phyloP scores from a whole-genome alignment of 2,888 invertebrate genomes.

The Rhagophthalmus giganteus region DNA sequence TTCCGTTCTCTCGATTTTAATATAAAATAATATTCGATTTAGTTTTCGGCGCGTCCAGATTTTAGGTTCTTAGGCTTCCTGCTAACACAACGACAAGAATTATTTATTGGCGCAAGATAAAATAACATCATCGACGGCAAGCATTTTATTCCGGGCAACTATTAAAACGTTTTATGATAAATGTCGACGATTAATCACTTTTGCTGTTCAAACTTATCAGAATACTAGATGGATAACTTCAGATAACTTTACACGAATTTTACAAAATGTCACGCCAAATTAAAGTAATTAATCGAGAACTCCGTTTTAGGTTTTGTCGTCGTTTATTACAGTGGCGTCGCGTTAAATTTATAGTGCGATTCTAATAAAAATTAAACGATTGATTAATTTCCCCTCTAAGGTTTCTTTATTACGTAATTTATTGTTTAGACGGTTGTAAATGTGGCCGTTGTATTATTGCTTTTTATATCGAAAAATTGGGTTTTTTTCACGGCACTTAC shows the following conservation, averaged over 20 bases:
- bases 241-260: constrained; percentile 11
- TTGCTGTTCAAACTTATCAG: constrained; percentile 11
- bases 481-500: no score
- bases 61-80: constrained; percentile 3
- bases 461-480: no score
- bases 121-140: constrained; percentile 12
- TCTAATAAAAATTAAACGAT: constrained; percentile 3
- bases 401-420: no score
- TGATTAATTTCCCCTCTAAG: no score
- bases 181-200: constrained; percentile 14
- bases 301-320: constrained; percentile 3
- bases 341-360: constrained; percentile 4
- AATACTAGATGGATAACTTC: constrained; percentile 9
- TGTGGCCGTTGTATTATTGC: no score
- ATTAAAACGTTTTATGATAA: constrained; percentile 16
- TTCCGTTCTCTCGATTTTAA: no score
- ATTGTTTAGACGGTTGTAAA: no score
- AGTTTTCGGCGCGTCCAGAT: no score
- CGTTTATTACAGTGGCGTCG: constrained; percentile 1
- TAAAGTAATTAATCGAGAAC: constrained; percentile 16
- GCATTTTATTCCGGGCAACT: constrained; percentile 7
- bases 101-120: constrained; percentile 1
- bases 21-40: no score
- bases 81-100: background rate
- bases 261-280: constrained; percentile 15